phyloP scores from a whole-genome alignment of 2,888 invertebrate genomes.

The Anorthoa munda region DNA sequence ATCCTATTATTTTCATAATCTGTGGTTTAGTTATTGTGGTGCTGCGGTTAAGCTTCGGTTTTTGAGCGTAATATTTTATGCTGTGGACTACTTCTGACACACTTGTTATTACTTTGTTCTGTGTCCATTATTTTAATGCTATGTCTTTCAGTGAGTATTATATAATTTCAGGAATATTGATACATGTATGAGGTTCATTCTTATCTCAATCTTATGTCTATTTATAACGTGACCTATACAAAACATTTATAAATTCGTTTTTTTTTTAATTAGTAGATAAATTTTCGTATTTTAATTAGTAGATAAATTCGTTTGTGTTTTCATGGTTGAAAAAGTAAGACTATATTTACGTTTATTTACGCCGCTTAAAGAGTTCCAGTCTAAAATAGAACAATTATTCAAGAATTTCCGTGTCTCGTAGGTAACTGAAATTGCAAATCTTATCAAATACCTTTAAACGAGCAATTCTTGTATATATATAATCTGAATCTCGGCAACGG shows the following conservation, averaged over 20 bases:
- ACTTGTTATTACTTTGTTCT: slow-evolving; percentile 52
- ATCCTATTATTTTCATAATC: slow-evolving; percentile 37
- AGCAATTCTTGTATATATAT: too few relatives aligned
- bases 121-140: slow-evolving; percentile 36
- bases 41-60: slow-evolving; percentile 48
- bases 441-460: too few relatives aligned
- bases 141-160: slow-evolving; percentile 15
- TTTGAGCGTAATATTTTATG: slow-evolving; percentile 56
- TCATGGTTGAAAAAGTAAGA: neutral
- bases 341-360: neutral
- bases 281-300: neutral
- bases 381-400: too few relatives aligned
- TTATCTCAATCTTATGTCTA: neutral
- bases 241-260: too few relatives aligned
- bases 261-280: neutral
- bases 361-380: neutral
- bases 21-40: slow-evolving; percentile 36
- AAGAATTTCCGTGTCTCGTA: neutral
- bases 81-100: slow-evolving; percentile 53
- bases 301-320: neutral
- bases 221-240: neutral
- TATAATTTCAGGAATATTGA: too few relatives aligned
- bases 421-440: too few relatives aligned
- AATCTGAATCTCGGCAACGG: too few relatives aligned
- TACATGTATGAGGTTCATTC: neutral